Base-by-base conservation (phyloP, 92 coral and sea anemone genomes). In the Epizoanthus ramosus region DNA sequence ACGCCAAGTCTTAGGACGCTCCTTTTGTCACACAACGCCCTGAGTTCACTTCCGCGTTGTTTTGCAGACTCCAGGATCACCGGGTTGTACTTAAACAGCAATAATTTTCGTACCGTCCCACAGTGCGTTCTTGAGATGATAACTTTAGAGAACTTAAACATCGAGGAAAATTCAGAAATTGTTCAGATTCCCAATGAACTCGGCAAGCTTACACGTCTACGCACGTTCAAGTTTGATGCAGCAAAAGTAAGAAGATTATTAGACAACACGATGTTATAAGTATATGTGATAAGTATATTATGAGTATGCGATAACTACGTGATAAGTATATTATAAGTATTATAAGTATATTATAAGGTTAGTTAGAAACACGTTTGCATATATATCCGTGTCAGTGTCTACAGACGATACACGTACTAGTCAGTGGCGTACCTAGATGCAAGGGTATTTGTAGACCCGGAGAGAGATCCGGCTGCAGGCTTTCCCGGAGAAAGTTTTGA, bases 131-230 rank as follows among this genome's bases (percentile, higher is more conserved):
- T 87, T 23, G 81, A 74, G 41, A 64, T 92, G 21, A 63, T 74
- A 39, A 75, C 75, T 19, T 85, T 92, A 25, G 63, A 84, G 50
- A 86, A 60, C 22, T 77, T 92, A 61, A 88, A 92, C 72, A 67
- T 92, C 80, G 75, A 74, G 68, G 85, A 70, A 8, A 92, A 92
- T 63, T 87, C 80, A 6, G 69, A 66, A 33, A 79, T 92, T 39
- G 70, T 22, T 15, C 50, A 54, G 57, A 75, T 92, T 61, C 95
- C 92, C 17, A 21, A 33, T 57, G 87, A 80, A 57, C 75, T 92
- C 71, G 95, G 95, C 67, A 79, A 83, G 57, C 87, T 92, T 0
- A 31, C 81, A 63, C 87, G 82, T 56, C 88, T 92, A 18, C 63
- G 14, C 61, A 67, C 79, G 7, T 84, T 75, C 28, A 17, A 73